Evolutionary conservation across 2,797 vertebrate genomes (phyloP).

Genomic region (Sebastes hopkinsi): DNA sequence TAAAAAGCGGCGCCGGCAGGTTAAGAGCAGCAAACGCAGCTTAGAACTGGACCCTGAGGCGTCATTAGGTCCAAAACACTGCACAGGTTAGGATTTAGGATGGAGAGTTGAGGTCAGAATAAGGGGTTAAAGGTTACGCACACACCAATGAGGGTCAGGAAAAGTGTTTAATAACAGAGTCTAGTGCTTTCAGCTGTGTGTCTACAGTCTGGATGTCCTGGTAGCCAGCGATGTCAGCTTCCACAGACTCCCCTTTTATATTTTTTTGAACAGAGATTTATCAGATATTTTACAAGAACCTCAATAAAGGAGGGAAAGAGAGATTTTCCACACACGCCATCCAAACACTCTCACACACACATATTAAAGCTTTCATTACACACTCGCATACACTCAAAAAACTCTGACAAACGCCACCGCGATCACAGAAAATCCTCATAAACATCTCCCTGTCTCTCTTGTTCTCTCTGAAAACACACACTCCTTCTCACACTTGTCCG

Average conservation of each 20-base stretch:
- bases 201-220: background rate
- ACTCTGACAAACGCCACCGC: constrained; percentile 18
- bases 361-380: constrained; percentile 2
- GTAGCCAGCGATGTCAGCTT: constrained; percentile 5
- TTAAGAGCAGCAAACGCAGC: background rate
- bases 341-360: constrained; percentile 77
- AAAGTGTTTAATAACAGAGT: background rate
- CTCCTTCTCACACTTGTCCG: constrained; percentile 49
- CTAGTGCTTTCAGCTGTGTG: constrained; percentile 2
- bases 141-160: background rate
- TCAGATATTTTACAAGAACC: constrained; percentile 88
- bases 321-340: constrained; percentile 85
- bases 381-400: background rate
- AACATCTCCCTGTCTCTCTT: constrained; percentile 35
- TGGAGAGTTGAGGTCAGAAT: background rate
- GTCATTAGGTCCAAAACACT: background rate
- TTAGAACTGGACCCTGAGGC: background rate
- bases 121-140: constrained; percentile 21
- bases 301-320: constrained; percentile 82
- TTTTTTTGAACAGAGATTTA: constrained; percentile 85
- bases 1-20: background rate
- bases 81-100: background rate
- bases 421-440: constrained; percentile 37
- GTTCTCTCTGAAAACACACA: constrained; percentile 65
- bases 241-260: constrained; percentile 82